Base-by-base conservation (phyloP, 2,113 vertebrate species). In the Indri indri region DNA sequence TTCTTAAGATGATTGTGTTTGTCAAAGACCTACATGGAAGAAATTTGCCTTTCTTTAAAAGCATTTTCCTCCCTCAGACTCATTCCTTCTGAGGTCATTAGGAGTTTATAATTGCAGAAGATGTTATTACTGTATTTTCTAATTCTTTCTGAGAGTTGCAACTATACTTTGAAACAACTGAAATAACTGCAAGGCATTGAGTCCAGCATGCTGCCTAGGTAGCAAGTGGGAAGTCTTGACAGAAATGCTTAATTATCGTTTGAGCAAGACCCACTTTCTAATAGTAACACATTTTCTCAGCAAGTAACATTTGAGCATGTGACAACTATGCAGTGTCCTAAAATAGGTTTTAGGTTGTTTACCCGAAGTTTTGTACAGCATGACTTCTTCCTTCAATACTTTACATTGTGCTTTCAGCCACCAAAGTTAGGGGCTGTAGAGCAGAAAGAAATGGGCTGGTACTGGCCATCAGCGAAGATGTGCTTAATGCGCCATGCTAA, bases 1-100 rank as follows among this genome's bases (percentile, higher is more conserved):
- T 97, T 27, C 76, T 81, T 63, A 25, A 86, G 85, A 91, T 88
- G 71, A 90, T 83, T 82, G 17, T 80, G 34, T 94, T 96, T 95
- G 88, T 88, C 66, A 70, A 82, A 71, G 71, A 94, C 47, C 82
- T 74, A 7, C 40, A 37, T 27, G n/a, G 83, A 83, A 90, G 42
- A 84, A 87, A 37, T 42, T 40, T 52, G 18, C 40, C 71, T 89
- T 90, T 71, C 68, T 91, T 54, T 87, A 9, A n/a, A 88, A 50
- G 27, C 32, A 22, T 91, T 90, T 85, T 37, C 57, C 32, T 86
- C 61, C 63, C 37, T 47, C 8, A 54, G 25, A 74, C 42, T 63
- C 52, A 11, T 52, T 74, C 40, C 30, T 87, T 86, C 4, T 1
- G 65, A 88, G n/a, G 34, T 52, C 52, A 4, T 59, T 83, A 12